A percentile compares a stretch with the other conserved stretches of the same genome.
Conservation (phyloP, 2,888 invertebrate species). For the Drosophila aldrichi region DNA sequence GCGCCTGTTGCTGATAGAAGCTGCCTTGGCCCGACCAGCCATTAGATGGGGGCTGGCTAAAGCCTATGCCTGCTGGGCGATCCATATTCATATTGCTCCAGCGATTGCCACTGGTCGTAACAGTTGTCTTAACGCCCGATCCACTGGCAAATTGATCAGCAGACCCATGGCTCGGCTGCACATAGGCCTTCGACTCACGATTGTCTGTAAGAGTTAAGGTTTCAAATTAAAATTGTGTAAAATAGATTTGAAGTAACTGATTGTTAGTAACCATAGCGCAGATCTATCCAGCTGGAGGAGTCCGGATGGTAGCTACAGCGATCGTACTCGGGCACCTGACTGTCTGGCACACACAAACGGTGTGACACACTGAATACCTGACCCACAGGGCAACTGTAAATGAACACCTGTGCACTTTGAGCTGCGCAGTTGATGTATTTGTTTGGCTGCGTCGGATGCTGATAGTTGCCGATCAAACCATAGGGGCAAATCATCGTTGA, state of each 20-base stretch:
- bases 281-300: conserved; percentile 42
- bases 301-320: conserved; percentile 45
- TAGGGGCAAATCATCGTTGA: conserved; percentile 46
- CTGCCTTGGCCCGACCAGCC: conserved; percentile 69
- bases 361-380: conserved; percentile 84
- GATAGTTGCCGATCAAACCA: conserved; percentile 56
- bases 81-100: conserved; percentile 83
- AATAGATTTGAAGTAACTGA: background rate
- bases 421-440: conserved; percentile 88
- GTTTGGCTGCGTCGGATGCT: conserved; percentile 86
- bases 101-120: conserved; percentile 58
- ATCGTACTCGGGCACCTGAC: conserved; percentile 84
- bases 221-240: background rate
- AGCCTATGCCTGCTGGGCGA: conserved; percentile 75
- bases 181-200: conserved; percentile 54
- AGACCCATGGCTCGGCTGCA: conserved; percentile 1
- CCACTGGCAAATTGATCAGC: conserved; percentile 38
- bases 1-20: conserved; percentile 55
- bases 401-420: conserved; percentile 86
- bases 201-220: conserved; percentile 50
- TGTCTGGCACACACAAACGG: conserved; percentile 86
- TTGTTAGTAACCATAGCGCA: conserved; percentile 68
- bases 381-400: conserved; percentile 87
- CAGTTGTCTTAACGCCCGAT: conserved; percentile 42
- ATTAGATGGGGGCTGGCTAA: background rate